Conservation (phyloP, 2,888 invertebrate species). For the Geotrupes spiniger region DNA sequence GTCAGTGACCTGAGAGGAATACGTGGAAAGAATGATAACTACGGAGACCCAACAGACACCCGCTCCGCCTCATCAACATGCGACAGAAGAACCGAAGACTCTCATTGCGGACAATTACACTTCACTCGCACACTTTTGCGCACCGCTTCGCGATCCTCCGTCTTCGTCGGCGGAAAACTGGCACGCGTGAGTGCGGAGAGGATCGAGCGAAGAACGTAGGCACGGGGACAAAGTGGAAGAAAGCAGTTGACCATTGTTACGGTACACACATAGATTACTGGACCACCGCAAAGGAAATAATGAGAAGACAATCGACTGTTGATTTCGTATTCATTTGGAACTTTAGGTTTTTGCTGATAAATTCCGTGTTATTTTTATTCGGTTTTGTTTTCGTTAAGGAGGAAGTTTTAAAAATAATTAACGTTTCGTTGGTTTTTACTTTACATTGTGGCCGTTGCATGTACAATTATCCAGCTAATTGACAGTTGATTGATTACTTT, state of each 20-base stretch:
- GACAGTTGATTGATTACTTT: too few relatives aligned
- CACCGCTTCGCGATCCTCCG: slow-evolving; percentile 8
- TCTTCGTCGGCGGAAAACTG: slow-evolving; percentile 13
- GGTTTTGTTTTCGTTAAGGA: background rate
- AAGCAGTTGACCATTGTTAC: slow-evolving; percentile 18
- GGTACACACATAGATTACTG: slow-evolving; percentile 20
- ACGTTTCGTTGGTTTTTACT: too few relatives aligned
- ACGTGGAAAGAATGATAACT: slow-evolving; percentile 37
- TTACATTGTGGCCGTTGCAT: too few relatives aligned
- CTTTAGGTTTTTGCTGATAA: slow-evolving; percentile 5
- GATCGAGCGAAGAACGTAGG: slow-evolving; percentile 5
- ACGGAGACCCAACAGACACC: slow-evolving; percentile 23
- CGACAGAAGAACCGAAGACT: slow-evolving; percentile 19
- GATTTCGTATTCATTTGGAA: slow-evolving; percentile 20
- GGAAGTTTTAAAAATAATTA: background rate
- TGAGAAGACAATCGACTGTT: slow-evolving; percentile 24
- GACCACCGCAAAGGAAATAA: slow-evolving; percentile 24
- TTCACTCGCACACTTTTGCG: slow-evolving; percentile 18
- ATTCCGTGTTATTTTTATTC: background rate
- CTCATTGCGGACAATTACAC: slow-evolving; percentile 25
- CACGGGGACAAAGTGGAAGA: slow-evolving; percentile 6
- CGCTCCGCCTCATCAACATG: slow-evolving; percentile 27
- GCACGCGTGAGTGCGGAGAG: slow-evolving; percentile 2
- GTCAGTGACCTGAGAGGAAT: slow-evolving; percentile 43
- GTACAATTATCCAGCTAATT: too few relatives aligned